Percentiles rank a stretch among this genome's conserved stretches.
phyloP scores from a whole-genome alignment of 2,797 vertebrate species.

The Rallus crepitans region DNA sequence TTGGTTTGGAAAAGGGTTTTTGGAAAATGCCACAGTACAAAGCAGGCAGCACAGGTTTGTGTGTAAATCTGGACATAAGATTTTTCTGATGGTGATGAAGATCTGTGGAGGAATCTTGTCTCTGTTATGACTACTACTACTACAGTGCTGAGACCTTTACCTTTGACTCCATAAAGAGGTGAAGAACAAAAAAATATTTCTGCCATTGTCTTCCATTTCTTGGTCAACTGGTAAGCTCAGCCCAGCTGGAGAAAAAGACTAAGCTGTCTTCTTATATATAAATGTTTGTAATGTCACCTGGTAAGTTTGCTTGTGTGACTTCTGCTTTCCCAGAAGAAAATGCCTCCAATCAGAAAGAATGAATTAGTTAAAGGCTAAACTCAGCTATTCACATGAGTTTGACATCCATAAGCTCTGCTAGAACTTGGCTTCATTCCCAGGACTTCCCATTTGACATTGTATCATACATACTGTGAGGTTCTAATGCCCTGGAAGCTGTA shows the following conservation, averaged over 20 bases:
- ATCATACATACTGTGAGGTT: neutral
- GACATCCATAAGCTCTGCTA: neutral
- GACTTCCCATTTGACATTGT: neutral
- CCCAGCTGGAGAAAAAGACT: neutral
- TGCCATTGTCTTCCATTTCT: neutral
- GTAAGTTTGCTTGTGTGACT: neutral
- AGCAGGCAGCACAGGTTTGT: neutral
- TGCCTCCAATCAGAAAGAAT: neutral
- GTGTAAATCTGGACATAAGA: neutral
- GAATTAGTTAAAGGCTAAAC: neutral
- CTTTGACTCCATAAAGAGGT: neutral
- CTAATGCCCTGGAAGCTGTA: neutral
- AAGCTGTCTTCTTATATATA: neutral
- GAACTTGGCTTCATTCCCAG: conserved; percentile 6
- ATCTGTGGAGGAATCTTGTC: neutral
- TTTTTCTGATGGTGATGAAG: neutral
- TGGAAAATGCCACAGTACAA: neutral
- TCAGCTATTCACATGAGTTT: neutral
- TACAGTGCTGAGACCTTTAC: neutral
- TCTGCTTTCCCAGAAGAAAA: neutral
- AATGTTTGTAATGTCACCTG: neutral
- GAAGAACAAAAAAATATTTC: neutral
- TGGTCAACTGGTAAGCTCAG: neutral
- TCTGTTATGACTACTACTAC: neutral
- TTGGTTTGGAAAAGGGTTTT: neutral